Evolutionary conservation across 2,113 vertebrate genomes (phyloP).

Genomic region (Takifugu bimaculatus): DNA sequence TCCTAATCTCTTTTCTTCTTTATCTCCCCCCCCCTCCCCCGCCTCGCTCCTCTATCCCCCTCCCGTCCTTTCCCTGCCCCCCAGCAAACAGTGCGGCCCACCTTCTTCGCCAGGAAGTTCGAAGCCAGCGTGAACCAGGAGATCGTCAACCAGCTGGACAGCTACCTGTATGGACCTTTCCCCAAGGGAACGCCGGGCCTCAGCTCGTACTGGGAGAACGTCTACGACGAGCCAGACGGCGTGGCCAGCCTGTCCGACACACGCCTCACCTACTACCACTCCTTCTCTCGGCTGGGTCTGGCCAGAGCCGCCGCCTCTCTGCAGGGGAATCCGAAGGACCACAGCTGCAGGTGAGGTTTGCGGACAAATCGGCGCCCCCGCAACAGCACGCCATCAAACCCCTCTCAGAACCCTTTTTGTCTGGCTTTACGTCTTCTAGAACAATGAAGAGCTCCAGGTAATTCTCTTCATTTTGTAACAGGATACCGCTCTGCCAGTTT

Average conservation of each 20-base stretch:
- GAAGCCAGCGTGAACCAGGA: constrained; percentile 97
- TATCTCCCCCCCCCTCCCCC: constrained; percentile 27
- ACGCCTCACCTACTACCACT: constrained; percentile 86
- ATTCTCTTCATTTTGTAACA: constrained; percentile 51
- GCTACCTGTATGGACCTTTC: constrained; percentile 86
- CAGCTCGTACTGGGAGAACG: constrained; percentile 91
- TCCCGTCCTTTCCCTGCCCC: neutral
- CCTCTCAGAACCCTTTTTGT: constrained; percentile 21
- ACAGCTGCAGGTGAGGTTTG: constrained; percentile 86
- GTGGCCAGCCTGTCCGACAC: constrained; percentile 82
- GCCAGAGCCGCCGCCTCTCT: constrained; percentile 76
- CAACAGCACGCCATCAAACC: neutral
- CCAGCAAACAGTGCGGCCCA: constrained; percentile 94
- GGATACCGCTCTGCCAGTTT: constrained; percentile 42
- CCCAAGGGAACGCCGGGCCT: constrained; percentile 82
- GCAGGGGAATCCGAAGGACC: constrained; percentile 78
- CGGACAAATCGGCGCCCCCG: constrained; percentile 8
- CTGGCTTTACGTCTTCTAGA: constrained; percentile 29
- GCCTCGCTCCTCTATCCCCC: constrained; percentile 4
- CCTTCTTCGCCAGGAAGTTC: constrained; percentile 97
- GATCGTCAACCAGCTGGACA: constrained; percentile 91
- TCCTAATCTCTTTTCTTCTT: constrained; percentile 39
- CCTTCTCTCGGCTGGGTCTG: constrained; percentile 87
- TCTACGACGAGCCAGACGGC: constrained; percentile 88
- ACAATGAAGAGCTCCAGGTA: constrained; percentile 41